These are phyloP conservation scores for Martes martes DNA, from an alignment of 2,113 vertebrate genomes.

Conservation along the genomic window DNA sequence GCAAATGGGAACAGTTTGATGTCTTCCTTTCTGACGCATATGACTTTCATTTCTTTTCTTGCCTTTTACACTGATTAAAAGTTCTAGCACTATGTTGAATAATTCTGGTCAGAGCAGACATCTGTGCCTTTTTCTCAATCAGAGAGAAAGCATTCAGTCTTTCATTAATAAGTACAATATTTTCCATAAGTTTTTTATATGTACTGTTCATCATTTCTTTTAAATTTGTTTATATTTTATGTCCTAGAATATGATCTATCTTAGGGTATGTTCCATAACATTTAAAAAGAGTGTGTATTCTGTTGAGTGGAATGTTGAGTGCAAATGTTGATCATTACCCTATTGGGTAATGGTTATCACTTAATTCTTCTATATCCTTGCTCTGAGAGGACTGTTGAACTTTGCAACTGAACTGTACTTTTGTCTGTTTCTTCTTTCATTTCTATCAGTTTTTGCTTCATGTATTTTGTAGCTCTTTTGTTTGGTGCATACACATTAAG, in stretches of 20 bases:
- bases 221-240: not conserved
- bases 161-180: not conserved
- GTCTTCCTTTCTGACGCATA: not conserved
- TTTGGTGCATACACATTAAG: not conserved
- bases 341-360: not conserved
- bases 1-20: not conserved
- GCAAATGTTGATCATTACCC: not conserved
- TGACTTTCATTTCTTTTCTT: not conserved
- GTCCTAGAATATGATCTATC: not conserved
- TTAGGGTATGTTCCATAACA: not conserved
- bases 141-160: not conserved
- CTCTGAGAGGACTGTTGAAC: not conserved
- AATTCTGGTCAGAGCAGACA: not conserved
- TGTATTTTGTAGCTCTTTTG: not conserved
- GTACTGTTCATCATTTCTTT: not conserved
- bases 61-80: not conserved
- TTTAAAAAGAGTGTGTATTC: not conserved
- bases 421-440: not conserved
- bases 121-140: not conserved
- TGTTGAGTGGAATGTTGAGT: not conserved
- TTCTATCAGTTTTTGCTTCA: not conserved
- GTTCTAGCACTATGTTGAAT: not conserved
- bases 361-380: not conserved
- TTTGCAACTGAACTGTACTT: not conserved
- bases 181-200: not conserved